A percentile compares a stretch with the other conserved stretches of the same genome.
Conservation (phyloP, 2,888 invertebrate species). For the Chrysina gloriosa region DNA sequence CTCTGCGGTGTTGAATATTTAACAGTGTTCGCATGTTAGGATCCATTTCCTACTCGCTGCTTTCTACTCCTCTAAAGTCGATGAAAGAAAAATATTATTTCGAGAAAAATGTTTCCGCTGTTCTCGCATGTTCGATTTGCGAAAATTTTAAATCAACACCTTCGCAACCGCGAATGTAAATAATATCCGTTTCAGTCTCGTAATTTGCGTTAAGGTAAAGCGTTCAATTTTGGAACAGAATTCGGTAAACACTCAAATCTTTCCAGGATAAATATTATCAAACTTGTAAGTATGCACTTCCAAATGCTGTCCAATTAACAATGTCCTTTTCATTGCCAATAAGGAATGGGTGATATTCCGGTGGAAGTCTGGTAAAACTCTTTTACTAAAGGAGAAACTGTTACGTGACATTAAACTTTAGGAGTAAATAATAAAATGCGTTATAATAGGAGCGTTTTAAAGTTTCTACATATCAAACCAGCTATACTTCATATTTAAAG, state of each 20-base stretch:
- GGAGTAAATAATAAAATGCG: too few species aligned
- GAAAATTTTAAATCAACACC: slow-evolving; percentile 43
- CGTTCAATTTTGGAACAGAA: not conserved
- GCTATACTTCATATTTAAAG: too few species aligned
- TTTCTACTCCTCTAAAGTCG: slow-evolving; percentile 54
- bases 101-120: slow-evolving; percentile 46
- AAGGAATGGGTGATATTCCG: too few species aligned
- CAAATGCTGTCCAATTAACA: too few species aligned
- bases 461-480: too few species aligned
- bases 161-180: slow-evolving; percentile 31
- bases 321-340: too few species aligned
- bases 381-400: too few species aligned
- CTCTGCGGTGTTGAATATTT: slow-evolving; percentile 52
- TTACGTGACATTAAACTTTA: too few species aligned
- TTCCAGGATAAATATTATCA: too few species aligned
- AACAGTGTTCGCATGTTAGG: slow-evolving; percentile 54
- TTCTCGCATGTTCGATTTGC: slow-evolving; percentile 36
- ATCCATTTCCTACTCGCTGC: slow-evolving; percentile 53
- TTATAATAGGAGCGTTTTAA: too few species aligned
- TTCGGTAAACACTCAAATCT: not conserved
- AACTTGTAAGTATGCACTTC: too few species aligned
- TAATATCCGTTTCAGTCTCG: slow-evolving; percentile 26
- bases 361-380: too few species aligned
- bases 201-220: not conserved
- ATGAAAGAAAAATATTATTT: slow-evolving; percentile 64